phyloP scores from a whole-genome alignment of 2,113 vertebrate genomes.

The Varanus salvator region DNA sequence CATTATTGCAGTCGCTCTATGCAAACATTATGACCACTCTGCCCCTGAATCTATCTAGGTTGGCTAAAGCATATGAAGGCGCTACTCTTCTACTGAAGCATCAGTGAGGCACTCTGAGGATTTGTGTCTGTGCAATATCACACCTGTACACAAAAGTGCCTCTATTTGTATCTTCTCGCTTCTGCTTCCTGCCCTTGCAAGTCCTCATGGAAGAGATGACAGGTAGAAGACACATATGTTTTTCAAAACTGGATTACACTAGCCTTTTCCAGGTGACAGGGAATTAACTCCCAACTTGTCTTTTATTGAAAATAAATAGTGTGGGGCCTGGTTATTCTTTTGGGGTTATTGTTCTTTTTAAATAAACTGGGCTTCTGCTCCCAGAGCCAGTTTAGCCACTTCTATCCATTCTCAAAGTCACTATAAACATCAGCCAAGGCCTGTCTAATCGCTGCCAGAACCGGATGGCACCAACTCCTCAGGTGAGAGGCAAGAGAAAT shows the following conservation, averaged over 20 bases:
- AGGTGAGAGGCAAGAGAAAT: neutral
- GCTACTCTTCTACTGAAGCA: neutral
- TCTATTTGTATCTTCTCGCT: neutral
- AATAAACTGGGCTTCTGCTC: neutral
- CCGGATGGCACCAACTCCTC: neutral
- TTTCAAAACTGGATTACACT: neutral
- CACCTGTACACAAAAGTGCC: neutral
- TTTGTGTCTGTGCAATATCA: neutral
- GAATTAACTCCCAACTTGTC: neutral
- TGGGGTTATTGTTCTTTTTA: neutral
- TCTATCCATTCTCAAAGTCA: neutral
- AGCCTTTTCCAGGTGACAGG: neutral
- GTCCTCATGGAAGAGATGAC: neutral
- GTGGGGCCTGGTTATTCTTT: neutral
- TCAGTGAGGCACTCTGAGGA: neutral
- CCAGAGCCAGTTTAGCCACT: constrained; percentile 1
- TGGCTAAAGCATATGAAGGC: neutral
- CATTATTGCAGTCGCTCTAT: neutral
- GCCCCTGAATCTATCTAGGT: neutral
- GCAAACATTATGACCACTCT: neutral
- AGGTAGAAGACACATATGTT: neutral
- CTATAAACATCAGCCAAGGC: constrained; percentile 22
- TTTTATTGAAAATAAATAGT: neutral
- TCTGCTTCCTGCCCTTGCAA: neutral
- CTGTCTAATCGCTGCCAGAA: constrained; percentile 14